phyloP scores from a whole-genome alignment of 2,797 vertebrate species.

The Psittacula echo region DNA sequence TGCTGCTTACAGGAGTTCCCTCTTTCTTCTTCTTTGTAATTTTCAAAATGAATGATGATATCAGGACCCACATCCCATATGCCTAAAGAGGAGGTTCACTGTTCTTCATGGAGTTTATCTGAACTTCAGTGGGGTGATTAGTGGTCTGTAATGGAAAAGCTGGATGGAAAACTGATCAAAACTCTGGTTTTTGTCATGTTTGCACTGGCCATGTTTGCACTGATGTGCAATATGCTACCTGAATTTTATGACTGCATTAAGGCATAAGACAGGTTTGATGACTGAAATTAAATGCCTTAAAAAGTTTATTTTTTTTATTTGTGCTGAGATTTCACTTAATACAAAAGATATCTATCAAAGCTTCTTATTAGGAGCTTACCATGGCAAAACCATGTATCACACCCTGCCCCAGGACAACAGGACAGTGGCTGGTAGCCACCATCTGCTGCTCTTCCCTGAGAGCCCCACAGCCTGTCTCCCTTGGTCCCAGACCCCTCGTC shows the following conservation, averaged over 20 bases:
- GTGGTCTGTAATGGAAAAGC: not conserved
- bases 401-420: not conserved
- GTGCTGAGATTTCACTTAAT: not conserved
- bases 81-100: not conserved
- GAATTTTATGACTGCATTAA: not conserved
- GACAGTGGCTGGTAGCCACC: not conserved
- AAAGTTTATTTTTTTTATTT: not conserved
- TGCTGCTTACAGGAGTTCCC: not conserved
- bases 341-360: not conserved
- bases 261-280: rapidly evolving
- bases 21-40: not conserved
- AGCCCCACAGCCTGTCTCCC: not conserved
- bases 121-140: not conserved
- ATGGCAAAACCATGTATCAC: not conserved
- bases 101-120: not conserved
- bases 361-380: not conserved
- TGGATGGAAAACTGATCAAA: not conserved
- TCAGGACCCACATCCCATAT: not conserved
- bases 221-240: not conserved
- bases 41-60: not conserved
- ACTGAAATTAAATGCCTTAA: not conserved
- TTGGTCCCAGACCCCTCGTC: not conserved
- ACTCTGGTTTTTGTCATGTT: not conserved
- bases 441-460: not conserved
- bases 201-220: not conserved